A percentile compares a stretch with the other conserved stretches of the same genome.
These are phyloP conservation scores for Erythrolamprus reginae DNA, from an alignment of 2,113 vertebrate genomes.

Conservation along the genomic window DNA sequence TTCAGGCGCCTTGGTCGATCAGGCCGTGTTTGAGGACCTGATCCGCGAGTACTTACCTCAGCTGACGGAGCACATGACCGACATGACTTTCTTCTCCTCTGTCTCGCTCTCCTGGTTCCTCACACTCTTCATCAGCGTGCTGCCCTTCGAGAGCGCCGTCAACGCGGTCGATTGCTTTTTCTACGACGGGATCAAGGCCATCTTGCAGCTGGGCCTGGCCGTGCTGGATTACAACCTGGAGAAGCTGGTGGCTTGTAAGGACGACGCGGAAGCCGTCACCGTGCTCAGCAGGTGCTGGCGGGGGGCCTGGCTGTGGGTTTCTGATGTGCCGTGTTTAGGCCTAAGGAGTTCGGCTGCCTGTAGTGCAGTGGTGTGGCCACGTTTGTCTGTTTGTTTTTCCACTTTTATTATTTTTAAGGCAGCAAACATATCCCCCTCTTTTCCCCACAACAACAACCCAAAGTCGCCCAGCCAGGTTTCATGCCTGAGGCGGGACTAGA, in stretches of 20 bases:
- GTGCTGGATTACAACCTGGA: conserved; percentile 95
- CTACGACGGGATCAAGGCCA: conserved; percentile 92
- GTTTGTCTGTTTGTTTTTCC: background rate
- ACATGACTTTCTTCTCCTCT: conserved; percentile 97
- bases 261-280: conserved; percentile 94
- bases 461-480: background rate
- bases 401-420: background rate
- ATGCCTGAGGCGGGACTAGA: background rate
- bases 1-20: conserved; percentile 94
- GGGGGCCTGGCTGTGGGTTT: background rate
- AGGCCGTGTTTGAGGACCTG: conserved; percentile 97
- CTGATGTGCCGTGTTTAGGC: background rate
- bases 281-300: conserved; percentile 86
- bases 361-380: background rate
- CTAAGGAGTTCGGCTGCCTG: background rate
- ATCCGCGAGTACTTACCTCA: conserved; percentile 89
- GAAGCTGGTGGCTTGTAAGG: conserved; percentile 85
- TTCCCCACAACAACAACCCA: background rate
- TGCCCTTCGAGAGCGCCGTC: conserved; percentile 94
- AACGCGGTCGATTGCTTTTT: conserved; percentile 98
- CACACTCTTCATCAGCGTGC: conserved; percentile 94
- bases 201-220: conserved; percentile 89
- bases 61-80: conserved; percentile 91
- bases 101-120: conserved; percentile 98
- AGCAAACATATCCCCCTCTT: background rate